Base-by-base conservation (phyloP, 2,888 invertebrate species). In the Sphaerophoria rueppellii region DNA sequence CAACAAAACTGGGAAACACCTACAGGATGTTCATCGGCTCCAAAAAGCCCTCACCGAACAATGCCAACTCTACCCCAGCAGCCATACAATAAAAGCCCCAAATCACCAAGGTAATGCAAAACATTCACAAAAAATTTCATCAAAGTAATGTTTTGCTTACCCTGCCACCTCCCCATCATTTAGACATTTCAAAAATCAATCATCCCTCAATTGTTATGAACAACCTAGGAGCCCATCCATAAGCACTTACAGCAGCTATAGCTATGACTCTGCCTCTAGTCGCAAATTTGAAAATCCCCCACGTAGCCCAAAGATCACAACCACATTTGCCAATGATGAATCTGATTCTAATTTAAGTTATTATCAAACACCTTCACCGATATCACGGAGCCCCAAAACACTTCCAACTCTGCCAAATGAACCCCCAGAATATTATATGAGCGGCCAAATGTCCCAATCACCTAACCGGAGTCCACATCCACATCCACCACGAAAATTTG, bases 401-500 rank as follows among this genome's bases (percentile, higher is more conserved):
- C 80, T 86, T 6, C 79, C 76, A 35, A 37, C 74, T 46, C 54
- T 85, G 58, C 82, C 87, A 70, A 93, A 93, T 43, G 83, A 86
- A 37, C 71, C 83, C 11, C 77, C 77, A 11, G 89, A 87, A 14
- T 89, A 89, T 52, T 86, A 87, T 37, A 86, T 87, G 37, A 86
- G 86, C 50, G 89, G 89, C 37, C 88, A 89, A 75, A 86, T 89
- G 7, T 88, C 89, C 43, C 86, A 87, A 79, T 87, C 88, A 70
- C 87, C 87, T n/a, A 88, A 88, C 4, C 89, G 89, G 4, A 94
- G 94, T 82, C 94, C 94, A 0, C 93, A 93, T 87, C 94, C 94
- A 0, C 93, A 93, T 87, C 93, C 94, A 50, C 93, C 94, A 0
- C 92, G 94, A 43, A 94, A 94, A 87, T 94, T 94, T 83, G 93